A percentile compares a stretch with the other conserved stretches of the same genome.
These are phyloP conservation scores for Keiferia lycopersicella DNA, from an alignment of 2,888 invertebrate species.

Conservation along the genomic window DNA sequence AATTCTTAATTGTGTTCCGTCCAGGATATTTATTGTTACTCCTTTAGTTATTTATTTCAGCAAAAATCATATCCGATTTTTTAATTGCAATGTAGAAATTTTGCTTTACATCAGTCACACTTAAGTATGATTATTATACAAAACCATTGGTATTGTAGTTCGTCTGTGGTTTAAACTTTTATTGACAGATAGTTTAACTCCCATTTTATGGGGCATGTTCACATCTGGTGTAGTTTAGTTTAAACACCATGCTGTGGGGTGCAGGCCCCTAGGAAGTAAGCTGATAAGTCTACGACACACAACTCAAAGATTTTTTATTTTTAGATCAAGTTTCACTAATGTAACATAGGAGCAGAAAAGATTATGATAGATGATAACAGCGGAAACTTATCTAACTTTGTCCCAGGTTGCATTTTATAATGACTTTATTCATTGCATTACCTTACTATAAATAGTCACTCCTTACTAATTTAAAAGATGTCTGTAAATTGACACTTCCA, in stretches of 20 bases:
- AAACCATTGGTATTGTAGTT: too few relatives aligned
- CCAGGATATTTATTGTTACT: not conserved
- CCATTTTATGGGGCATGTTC: slow-evolving; percentile 7
- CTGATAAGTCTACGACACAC: not conserved
- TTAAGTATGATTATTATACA: too few relatives aligned
- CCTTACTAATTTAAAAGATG: too few relatives aligned
- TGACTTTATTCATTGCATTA: too few relatives aligned
- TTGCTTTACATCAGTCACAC: not conserved
- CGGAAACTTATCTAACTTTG: too few relatives aligned
- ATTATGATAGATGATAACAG: too few relatives aligned
- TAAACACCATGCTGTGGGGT: not conserved
- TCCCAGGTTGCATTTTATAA: too few relatives aligned
- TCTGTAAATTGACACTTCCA: too few relatives aligned
- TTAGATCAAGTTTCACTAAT: not conserved
- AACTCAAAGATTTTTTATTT: not conserved
- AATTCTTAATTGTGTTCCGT: slow-evolving; percentile 6
- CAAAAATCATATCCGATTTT: not conserved
- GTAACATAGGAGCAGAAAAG: too few relatives aligned
- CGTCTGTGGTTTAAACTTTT: too few relatives aligned
- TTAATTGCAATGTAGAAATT: too few relatives aligned
- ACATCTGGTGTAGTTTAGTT: not conserved
- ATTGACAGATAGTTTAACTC: not conserved
- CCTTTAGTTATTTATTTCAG: not conserved
- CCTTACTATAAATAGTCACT: too few relatives aligned
- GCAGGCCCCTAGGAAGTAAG: not conserved